These are phyloP conservation scores for Sturnus vulgaris DNA, from an alignment of 2,113 vertebrate genomes.

Conservation along the genomic window DNA sequence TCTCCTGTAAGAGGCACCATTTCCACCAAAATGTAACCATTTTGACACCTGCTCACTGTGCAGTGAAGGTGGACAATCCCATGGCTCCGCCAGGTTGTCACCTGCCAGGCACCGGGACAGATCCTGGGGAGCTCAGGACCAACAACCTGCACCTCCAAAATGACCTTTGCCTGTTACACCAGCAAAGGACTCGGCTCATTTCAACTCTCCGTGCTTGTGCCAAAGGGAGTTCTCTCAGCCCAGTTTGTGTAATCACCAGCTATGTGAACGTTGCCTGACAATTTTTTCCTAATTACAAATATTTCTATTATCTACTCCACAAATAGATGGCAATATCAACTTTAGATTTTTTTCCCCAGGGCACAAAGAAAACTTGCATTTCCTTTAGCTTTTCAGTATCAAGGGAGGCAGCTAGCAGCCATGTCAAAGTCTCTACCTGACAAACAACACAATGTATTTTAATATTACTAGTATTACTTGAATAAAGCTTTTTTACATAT, in stretches of 20 bases:
- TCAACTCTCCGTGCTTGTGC: accelerated
- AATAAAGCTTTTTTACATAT: neutral
- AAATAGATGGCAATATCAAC: neutral
- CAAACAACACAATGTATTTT: neutral
- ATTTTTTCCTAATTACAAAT: neutral
- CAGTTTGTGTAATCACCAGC: accelerated
- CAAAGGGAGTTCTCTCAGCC: neutral
- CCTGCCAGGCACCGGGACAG: too few relatives aligned
- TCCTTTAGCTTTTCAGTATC: neutral
- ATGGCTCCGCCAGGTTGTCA: accelerated
- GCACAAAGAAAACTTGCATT: neutral
- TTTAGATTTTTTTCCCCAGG: neutral
- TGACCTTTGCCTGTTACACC: neutral
- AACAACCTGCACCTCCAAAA: neutral
- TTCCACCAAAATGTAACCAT: neutral
- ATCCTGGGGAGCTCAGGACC: accelerated
- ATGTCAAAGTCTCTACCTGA: neutral
- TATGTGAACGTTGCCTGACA: accelerated
- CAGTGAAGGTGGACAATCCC: accelerated
- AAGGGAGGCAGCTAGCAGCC: neutral
- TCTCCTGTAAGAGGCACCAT: too few relatives aligned
- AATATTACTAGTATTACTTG: neutral
- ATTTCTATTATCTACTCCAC: neutral
- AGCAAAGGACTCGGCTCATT: neutral
- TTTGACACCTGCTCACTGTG: accelerated